Conservation (phyloP, 2,888 invertebrate species). For the Pteria penguin region DNA sequence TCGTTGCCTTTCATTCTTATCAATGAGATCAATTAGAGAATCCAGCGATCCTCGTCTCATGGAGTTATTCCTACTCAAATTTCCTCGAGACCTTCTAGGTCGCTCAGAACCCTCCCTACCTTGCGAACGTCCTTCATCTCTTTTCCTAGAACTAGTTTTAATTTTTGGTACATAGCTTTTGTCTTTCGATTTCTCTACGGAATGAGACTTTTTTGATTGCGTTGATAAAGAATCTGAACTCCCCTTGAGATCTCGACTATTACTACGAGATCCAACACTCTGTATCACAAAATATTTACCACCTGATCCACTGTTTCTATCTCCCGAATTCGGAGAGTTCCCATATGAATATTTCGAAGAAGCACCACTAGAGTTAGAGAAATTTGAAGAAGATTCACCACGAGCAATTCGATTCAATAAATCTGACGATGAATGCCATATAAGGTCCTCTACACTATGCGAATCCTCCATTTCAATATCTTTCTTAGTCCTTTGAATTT, state of each 20-base stretch:
- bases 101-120: constrained; percentile 47
- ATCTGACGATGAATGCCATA: constrained; percentile 45
- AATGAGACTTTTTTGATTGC: constrained; percentile 60
- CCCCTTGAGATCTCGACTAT: constrained; percentile 40
- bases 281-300: constrained; percentile 68
- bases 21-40: constrained; percentile 82
- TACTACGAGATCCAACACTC: constrained; percentile 44
- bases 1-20: constrained; percentile 64
- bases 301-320: constrained; percentile 38
- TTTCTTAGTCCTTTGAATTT: constrained; percentile 68
- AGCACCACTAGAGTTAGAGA: constrained; percentile 47
- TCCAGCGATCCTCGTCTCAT: constrained; percentile 83
- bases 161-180: not conserved
- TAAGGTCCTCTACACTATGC: constrained; percentile 72
- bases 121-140: constrained; percentile 29
- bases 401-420: constrained; percentile 6
- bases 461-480: constrained; percentile 72
- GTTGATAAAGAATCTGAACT: constrained; percentile 50
- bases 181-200: constrained; percentile 61
- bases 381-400: constrained; percentile 49
- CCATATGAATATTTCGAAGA: constrained; percentile 31
- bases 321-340: constrained; percentile 7
- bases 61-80: constrained; percentile 53
- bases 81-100: constrained; percentile 46
- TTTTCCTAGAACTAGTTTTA: not conserved